Percentiles rank a stretch among this genome's conserved stretches.
Evolutionary conservation across 1,140 invertebrate species (phyloP).

Genomic region (Schmidtea mediterranea): DNA sequence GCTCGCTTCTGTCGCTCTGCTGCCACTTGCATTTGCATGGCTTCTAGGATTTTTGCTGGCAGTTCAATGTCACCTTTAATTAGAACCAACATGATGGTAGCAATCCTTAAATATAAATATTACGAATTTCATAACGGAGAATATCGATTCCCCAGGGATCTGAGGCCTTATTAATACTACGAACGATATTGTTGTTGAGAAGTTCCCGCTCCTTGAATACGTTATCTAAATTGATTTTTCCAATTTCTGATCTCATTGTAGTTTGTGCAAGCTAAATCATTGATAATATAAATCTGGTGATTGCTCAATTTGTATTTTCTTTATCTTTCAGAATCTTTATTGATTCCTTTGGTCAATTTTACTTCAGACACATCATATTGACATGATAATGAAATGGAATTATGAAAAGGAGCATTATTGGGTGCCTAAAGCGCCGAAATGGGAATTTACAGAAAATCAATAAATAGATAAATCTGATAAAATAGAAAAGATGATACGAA

Average conservation of each 20-base stretch:
- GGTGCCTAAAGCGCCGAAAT: too few relatives aligned
- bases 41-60: conserved; percentile 70
- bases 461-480: too few relatives aligned
- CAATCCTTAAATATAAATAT: conserved; percentile 21
- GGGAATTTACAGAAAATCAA: too few relatives aligned
- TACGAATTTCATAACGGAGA: conserved; percentile 85
- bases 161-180: conserved; percentile 85
- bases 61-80: conserved; percentile 58
- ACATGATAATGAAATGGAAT: too few relatives aligned
- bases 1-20: conserved; percentile 85
- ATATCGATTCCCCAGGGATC: conserved; percentile 91
- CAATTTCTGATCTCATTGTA: conserved; percentile 88
- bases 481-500: too few relatives aligned
- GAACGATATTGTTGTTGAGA: conserved; percentile 74
- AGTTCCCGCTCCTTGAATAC: conserved; percentile 84
- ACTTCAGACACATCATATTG: too few relatives aligned
- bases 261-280: conserved; percentile 52
- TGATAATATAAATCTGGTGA: not conserved
- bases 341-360: too few relatives aligned
- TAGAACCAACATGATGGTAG: conserved; percentile 2
- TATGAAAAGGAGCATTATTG: too few relatives aligned
- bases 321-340: too few relatives aligned
- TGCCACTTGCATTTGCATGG: conserved; percentile 99
- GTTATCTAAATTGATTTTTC: conserved; percentile 86
- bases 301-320: too few relatives aligned